Conservation (phyloP, 1,140 invertebrate species). For the Sipha flava region DNA sequence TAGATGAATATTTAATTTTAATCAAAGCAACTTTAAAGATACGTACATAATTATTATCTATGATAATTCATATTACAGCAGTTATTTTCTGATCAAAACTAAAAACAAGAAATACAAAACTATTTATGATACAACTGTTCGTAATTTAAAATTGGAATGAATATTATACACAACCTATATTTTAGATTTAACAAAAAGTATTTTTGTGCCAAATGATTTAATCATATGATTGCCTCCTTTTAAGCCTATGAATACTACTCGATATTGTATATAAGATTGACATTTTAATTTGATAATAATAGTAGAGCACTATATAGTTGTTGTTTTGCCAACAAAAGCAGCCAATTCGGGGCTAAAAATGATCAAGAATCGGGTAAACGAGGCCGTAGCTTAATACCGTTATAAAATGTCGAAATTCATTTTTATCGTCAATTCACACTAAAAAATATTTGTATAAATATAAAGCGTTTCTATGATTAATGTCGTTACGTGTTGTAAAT, state of each 20-base stretch:
- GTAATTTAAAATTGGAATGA: no score
- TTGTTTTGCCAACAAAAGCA: constrained; percentile 29
- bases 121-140: no score
- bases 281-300: constrained; percentile 29
- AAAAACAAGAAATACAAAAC: no score
- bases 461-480: not conserved
- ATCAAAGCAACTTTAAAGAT: no score
- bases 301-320: constrained; percentile 14
- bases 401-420: not conserved
- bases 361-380: constrained; percentile 11
- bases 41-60: no score
- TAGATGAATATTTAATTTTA: no score
- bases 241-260: not conserved
- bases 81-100: no score
- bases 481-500: no score
- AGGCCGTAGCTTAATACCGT: not conserved
- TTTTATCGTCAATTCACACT: not conserved
- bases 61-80: no score
- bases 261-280: not conserved
- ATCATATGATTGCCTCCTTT: not conserved
- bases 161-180: not conserved
- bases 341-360: constrained; percentile 12
- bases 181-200: not conserved
- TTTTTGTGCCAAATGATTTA: not conserved
- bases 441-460: not conserved